phyloP scores from a whole-genome alignment of 2,113 vertebrate species.

The Mormyrus iriodes region DNA sequence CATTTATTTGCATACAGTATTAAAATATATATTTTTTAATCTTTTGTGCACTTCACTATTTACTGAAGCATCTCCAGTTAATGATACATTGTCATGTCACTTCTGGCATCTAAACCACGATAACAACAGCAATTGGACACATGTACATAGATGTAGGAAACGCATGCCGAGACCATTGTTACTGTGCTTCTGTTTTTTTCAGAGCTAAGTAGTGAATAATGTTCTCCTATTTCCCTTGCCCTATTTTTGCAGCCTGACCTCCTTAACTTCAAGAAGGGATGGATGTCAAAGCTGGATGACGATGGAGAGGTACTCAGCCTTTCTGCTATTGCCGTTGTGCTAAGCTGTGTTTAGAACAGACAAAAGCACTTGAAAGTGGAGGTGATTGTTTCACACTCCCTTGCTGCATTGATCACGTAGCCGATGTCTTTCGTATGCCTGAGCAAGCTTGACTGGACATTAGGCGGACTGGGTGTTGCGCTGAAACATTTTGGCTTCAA shows the following conservation, averaged over 20 bases:
- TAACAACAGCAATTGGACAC: not conserved
- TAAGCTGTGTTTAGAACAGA: not conserved
- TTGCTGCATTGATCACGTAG: not conserved
- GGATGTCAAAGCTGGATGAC: slow-evolving; percentile 62
- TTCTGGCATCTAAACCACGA: not conserved
- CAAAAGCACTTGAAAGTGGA: not conserved
- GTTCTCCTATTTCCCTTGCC: not conserved
- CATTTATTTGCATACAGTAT: not conserved
- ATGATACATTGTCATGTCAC: not conserved
- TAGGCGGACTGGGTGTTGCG: not conserved
- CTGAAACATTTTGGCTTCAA: not conserved
- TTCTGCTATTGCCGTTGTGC: not conserved
- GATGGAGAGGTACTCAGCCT: slow-evolving; percentile 53
- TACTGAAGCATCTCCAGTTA: not conserved
- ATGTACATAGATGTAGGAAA: not conserved
- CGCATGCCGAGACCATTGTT: not conserved
- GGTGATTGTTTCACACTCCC: too few relatives aligned
- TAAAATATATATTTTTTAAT: not conserved
- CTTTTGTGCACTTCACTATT: not conserved
- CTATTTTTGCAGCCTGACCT: slow-evolving; percentile 42
- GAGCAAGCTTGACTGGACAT: not conserved
- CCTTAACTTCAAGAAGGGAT: slow-evolving; percentile 54
- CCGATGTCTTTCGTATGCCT: not conserved
- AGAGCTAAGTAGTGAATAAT: not conserved
- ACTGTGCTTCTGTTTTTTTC: not conserved